These are phyloP conservation scores for Nycticorax nycticorax DNA, from an alignment of 2,113 vertebrate genomes.

Conservation along the genomic window DNA sequence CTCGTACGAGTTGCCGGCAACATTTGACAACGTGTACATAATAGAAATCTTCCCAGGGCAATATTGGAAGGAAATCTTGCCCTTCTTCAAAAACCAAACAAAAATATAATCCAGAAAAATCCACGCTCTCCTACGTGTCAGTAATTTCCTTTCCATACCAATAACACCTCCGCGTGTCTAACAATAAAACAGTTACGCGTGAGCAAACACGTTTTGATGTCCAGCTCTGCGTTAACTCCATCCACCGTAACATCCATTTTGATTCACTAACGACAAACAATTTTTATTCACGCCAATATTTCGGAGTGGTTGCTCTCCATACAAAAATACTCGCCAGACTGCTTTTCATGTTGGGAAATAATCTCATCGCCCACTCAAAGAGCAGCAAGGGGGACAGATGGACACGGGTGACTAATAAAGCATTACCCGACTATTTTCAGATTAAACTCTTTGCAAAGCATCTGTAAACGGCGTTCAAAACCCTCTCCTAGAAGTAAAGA, in stretches of 20 bases:
- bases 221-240: background rate
- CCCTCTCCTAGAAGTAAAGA: background rate
- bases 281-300: background rate
- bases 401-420: background rate
- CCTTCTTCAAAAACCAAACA: background rate
- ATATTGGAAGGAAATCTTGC: background rate
- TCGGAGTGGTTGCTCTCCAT: background rate
- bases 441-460: constrained; percentile 2
- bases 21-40: background rate
- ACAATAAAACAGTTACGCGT: background rate
- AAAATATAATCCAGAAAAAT: background rate
- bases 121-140: background rate
- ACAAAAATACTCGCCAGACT: background rate
- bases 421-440: constrained; percentile 13
- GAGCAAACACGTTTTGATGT: background rate
- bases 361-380: background rate
- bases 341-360: background rate
- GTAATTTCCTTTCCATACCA: background rate
- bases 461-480: background rate
- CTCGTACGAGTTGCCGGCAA: background rate
- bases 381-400: constrained; percentile 3
- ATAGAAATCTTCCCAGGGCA: background rate
- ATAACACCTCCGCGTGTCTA: background rate
- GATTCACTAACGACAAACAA: background rate
- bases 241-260: background rate